These are phyloP conservation scores for Dioctria rufipes DNA, from an alignment of 2,888 invertebrate genomes.

Conservation along the genomic window DNA sequence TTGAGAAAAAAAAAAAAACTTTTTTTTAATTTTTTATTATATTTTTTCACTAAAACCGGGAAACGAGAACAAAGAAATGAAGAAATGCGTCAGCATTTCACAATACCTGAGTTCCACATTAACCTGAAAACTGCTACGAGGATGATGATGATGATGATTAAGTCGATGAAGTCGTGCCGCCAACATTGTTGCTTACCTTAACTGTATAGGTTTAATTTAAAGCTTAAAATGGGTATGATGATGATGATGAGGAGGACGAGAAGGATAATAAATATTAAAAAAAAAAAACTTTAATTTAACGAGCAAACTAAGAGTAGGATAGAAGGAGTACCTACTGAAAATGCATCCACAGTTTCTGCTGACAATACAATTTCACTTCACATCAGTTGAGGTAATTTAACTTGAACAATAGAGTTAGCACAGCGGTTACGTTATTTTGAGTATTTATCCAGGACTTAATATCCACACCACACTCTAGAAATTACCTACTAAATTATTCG, in stretches of 20 bases:
- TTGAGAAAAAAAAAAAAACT: constrained; percentile 13
- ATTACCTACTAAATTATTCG: too few relatives aligned
- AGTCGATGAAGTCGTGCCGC: background rate
- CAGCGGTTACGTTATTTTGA: too few relatives aligned
- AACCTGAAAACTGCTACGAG: constrained; percentile 11
- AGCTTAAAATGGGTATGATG: background rate
- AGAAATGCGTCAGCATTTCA: background rate
- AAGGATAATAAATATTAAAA: constrained; percentile 25
- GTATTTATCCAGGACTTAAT: too few relatives aligned
- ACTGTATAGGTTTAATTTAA: background rate
- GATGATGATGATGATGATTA: too few relatives aligned
- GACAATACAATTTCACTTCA: too few relatives aligned
- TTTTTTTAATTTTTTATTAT: constrained; percentile 32
- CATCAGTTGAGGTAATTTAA: too few relatives aligned
- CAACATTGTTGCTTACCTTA: constrained; percentile 28
- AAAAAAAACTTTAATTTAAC: too few relatives aligned
- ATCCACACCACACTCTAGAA: too few relatives aligned
- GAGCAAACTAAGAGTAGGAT: too few relatives aligned
- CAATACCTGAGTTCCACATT: constrained; percentile 17
- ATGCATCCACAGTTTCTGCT: too few relatives aligned
- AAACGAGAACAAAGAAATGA: background rate
- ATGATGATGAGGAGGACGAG: background rate
- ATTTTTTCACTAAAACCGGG: constrained; percentile 14
- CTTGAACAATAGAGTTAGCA: too few relatives aligned
- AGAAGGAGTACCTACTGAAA: too few relatives aligned